These are phyloP conservation scores for Sipha flava DNA, from an alignment of 1,140 invertebrate species.

Conservation along the genomic window DNA sequence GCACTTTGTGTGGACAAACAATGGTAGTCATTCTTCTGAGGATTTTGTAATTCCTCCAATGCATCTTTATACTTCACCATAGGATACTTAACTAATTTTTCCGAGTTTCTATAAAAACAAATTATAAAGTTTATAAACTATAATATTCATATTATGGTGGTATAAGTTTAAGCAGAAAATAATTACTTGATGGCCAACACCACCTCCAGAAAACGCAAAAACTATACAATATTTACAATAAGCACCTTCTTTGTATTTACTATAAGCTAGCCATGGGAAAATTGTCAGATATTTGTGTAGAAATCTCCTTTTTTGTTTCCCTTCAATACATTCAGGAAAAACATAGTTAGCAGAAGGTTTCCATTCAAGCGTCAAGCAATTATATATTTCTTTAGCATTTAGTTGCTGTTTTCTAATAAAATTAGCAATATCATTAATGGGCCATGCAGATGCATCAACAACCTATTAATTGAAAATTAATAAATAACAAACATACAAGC, in stretches of 20 bases:
- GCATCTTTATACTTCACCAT: background rate
- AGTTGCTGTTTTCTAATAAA: constrained; percentile 9
- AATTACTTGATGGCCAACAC: background rate
- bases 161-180: background rate
- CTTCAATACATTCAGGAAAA: background rate
- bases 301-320: constrained; percentile 27
- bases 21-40: background rate
- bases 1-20: background rate
- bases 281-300: background rate
- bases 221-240: constrained; percentile 29
- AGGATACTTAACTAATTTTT: background rate
- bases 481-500: too few species aligned
- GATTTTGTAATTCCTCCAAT: background rate
- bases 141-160: background rate
- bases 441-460: too few species aligned
- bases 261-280: constrained; percentile 18
- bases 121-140: background rate
- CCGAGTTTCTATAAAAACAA: background rate
- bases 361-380: background rate
- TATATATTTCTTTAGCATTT: background rate
- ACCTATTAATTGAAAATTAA: too few species aligned
- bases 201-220: constrained; percentile 6
- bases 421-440: constrained; percentile 8
- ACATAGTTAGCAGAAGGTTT: background rate
- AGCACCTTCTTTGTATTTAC: background rate